These are phyloP conservation scores for Rhamnusium bicolor DNA, from an alignment of 2,888 invertebrate species.

Conservation along the genomic window DNA sequence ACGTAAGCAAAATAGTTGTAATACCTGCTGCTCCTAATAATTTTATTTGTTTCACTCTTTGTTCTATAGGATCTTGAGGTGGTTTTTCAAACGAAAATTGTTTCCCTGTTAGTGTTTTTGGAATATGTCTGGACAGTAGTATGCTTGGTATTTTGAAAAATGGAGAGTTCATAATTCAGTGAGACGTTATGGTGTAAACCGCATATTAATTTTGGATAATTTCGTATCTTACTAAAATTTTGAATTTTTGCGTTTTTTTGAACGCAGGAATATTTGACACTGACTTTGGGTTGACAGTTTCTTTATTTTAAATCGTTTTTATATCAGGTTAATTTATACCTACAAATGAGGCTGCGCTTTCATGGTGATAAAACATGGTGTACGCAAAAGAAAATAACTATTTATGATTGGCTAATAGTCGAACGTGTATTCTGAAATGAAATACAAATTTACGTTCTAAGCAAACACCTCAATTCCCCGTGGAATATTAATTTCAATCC, in stretches of 20 bases:
- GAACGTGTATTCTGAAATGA: too few relatives aligned
- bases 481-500: too few relatives aligned
- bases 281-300: not conserved
- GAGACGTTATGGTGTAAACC: not conserved
- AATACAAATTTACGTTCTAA: too few relatives aligned
- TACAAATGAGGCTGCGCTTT: too few relatives aligned
- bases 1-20: constrained; percentile 25
- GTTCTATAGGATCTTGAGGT: constrained; percentile 9
- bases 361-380: too few relatives aligned
- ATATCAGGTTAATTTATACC: too few relatives aligned
- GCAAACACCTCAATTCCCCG: too few relatives aligned
- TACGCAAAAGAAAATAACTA: too few relatives aligned
- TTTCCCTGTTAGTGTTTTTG: constrained; percentile 2
- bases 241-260: constrained; percentile 4
- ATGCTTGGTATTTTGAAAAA: not conserved
- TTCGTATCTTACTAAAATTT: not conserved
- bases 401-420: too few relatives aligned
- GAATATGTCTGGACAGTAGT: not conserved
- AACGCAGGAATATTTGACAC: constrained; percentile 35
- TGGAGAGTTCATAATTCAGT: not conserved
- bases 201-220: constrained; percentile 7
- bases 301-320: too few relatives aligned
- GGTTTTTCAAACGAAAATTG: constrained; percentile 24
- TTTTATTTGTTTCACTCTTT: constrained; percentile 20
- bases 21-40: constrained; percentile 33